These are phyloP conservation scores for Ginglymostoma cirratum DNA, from an alignment of 2,113 vertebrate species.

Conservation along the genomic window DNA sequence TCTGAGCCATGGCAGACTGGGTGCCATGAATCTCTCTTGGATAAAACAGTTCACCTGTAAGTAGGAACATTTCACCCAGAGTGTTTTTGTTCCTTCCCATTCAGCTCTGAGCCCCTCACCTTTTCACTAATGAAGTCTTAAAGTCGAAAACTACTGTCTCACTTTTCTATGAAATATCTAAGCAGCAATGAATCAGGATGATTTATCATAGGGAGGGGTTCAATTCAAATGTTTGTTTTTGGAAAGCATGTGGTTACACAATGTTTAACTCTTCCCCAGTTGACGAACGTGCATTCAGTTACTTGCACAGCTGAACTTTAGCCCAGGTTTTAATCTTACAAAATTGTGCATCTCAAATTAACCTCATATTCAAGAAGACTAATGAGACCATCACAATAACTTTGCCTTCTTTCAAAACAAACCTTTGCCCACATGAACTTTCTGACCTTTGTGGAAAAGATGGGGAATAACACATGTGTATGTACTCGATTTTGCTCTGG, in stretches of 20 bases:
- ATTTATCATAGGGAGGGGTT: conserved; percentile 7
- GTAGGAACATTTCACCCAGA: too few species aligned
- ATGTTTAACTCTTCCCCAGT: conserved; percentile 14
- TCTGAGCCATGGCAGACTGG: too few species aligned
- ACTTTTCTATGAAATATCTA: neutral
- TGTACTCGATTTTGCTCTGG: conserved; percentile 10
- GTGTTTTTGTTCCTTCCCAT: neutral
- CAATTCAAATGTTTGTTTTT: conserved; percentile 24
- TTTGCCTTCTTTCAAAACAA: conserved; percentile 10
- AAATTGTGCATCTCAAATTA: neutral
- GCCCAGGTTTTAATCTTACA: neutral
- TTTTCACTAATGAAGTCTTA: neutral
- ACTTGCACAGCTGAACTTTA: conserved; percentile 16
- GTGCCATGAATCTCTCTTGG: too few species aligned
- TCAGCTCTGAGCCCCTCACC: neutral
- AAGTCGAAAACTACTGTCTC: neutral
- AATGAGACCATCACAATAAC: conserved; percentile 4
- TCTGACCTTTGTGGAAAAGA: conserved; percentile 4
- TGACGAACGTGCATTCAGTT: conserved; percentile 18
- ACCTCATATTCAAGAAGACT: neutral
- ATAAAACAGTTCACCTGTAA: too few species aligned
- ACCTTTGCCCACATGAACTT: neutral
- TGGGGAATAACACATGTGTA: neutral
- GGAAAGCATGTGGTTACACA: conserved; percentile 27
- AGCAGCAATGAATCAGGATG: conserved; percentile 11